Evolutionary conservation across 2,888 invertebrate species (phyloP).

Genomic region (Dasysyrphus albostriatus): DNA sequence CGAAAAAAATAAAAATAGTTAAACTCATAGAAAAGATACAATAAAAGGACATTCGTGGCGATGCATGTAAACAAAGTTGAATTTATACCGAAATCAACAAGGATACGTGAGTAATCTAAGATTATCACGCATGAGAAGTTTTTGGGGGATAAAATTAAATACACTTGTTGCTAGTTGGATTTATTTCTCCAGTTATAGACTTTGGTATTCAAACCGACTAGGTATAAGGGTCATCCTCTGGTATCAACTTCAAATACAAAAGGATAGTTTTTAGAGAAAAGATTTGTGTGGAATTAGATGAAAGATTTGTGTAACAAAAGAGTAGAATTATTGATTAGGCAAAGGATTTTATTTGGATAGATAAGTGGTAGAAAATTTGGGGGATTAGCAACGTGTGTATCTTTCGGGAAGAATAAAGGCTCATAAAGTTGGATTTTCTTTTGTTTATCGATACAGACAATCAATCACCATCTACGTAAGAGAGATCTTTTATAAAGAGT

Average conservation of each 20-base stretch:
- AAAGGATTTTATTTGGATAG: constrained; percentile 32
- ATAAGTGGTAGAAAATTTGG: constrained; percentile 6
- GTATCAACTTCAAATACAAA: background rate
- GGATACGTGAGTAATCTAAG: constrained; percentile 63
- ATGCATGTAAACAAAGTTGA: constrained; percentile 66
- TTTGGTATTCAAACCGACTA: constrained; percentile 46
- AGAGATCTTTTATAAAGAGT: too few relatives aligned
- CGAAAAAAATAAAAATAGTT: background rate
- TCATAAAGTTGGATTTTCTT: constrained; percentile 9
- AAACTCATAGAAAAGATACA: constrained; percentile 12
- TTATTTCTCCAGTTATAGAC: background rate
- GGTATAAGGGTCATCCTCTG: background rate
- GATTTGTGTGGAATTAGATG: constrained; percentile 39
- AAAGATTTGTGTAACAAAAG: constrained; percentile 38
- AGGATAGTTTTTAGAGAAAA: constrained; percentile 30
- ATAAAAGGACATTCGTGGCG: constrained; percentile 66
- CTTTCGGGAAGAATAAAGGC: background rate
- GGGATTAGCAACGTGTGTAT: background rate
- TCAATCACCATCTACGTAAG: background rate
- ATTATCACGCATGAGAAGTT: constrained; percentile 62
- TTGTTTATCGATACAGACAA: background rate
- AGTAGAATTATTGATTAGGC: constrained; percentile 39
- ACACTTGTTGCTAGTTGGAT: constrained; percentile 55
- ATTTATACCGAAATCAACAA: constrained; percentile 50
- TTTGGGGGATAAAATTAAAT: background rate